Conservation (phyloP, 2,888 invertebrate species). For the Monochamus alternatus region DNA sequence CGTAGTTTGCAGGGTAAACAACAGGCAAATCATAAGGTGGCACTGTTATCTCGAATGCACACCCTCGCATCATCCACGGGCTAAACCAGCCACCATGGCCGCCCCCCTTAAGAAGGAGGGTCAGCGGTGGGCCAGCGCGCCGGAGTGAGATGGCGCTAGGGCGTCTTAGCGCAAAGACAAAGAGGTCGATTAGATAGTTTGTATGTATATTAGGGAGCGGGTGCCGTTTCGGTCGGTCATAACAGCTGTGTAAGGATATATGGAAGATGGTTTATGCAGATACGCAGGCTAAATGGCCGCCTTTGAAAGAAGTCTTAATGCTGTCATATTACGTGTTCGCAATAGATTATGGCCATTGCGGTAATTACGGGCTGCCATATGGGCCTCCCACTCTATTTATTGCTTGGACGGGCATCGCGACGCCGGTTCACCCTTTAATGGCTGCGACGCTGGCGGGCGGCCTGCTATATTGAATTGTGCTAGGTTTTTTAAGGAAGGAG, state of each 20-base stretch:
- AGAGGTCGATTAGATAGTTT: conserved; percentile 69
- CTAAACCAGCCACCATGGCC: conserved; percentile 51
- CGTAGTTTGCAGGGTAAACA: conserved; percentile 14
- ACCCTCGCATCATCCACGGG: conserved; percentile 34
- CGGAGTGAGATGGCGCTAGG: conserved; percentile 46
- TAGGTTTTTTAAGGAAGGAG: not conserved
- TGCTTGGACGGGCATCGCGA: conserved; percentile 63
- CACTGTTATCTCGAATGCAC: conserved; percentile 40
- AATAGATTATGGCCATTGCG: conserved; percentile 71
- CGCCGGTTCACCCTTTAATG: conserved; percentile 65
- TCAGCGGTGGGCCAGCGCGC: conserved; percentile 42
- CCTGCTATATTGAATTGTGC: not conserved
- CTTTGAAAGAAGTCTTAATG: conserved; percentile 70
- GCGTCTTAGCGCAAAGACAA: conserved; percentile 63
- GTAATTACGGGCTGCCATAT: conserved; percentile 70
- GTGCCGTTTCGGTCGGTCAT: conserved; percentile 50
- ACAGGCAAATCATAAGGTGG: conserved; percentile 32
- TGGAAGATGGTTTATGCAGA: conserved; percentile 70
- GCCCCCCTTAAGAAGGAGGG: conserved; percentile 59
- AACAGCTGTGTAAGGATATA: conserved; percentile 67
- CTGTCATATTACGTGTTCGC: conserved; percentile 71
- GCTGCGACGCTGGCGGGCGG: conserved; percentile 35
- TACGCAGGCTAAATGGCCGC: conserved; percentile 67
- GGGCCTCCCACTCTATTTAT: conserved; percentile 61
- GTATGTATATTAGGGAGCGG: conserved; percentile 65